These are phyloP conservation scores for Drosophila demipolita DNA, from an alignment of 2,888 invertebrate genomes.

Conservation along the genomic window DNA sequence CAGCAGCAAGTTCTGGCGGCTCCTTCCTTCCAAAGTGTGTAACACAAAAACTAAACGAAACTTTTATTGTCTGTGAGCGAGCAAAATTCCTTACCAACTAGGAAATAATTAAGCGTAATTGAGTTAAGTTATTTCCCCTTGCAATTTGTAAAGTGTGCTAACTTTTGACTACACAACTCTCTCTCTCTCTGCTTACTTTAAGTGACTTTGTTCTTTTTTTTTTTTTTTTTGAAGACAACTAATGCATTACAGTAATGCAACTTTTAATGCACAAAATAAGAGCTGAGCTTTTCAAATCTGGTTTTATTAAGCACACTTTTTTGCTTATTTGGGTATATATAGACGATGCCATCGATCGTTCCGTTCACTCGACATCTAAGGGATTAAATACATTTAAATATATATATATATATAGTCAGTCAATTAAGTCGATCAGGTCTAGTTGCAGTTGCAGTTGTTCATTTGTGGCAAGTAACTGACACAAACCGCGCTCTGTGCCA, in stretches of 20 bases:
- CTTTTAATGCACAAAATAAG: background rate
- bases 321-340: background rate
- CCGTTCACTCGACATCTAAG: background rate
- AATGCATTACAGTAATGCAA: background rate
- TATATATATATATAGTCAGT: background rate
- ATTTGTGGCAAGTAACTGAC: conserved; percentile 14
- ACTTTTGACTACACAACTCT: conserved; percentile 20
- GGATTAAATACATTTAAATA: background rate
- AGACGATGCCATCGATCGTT: background rate
- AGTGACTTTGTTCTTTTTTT: conserved; percentile 55
- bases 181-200: conserved; percentile 32
- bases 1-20: conserved; percentile 20
- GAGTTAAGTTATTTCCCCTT: conserved; percentile 80
- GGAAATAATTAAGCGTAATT: conserved; percentile 82
- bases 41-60: conserved; percentile 71
- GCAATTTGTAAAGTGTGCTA: conserved; percentile 50
- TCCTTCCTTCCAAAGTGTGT: conserved; percentile 44
- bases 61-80: conserved; percentile 75
- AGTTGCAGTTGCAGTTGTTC: background rate
- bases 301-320: background rate
- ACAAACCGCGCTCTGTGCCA: conserved; percentile 18
- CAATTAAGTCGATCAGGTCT: background rate
- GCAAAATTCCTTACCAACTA: conserved; percentile 76
- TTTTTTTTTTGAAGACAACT: background rate
- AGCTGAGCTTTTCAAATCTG: background rate